Evolutionary conservation across 2,113 vertebrate genomes (phyloP).

Genomic region (Choloepus hoffmanni): DNA sequence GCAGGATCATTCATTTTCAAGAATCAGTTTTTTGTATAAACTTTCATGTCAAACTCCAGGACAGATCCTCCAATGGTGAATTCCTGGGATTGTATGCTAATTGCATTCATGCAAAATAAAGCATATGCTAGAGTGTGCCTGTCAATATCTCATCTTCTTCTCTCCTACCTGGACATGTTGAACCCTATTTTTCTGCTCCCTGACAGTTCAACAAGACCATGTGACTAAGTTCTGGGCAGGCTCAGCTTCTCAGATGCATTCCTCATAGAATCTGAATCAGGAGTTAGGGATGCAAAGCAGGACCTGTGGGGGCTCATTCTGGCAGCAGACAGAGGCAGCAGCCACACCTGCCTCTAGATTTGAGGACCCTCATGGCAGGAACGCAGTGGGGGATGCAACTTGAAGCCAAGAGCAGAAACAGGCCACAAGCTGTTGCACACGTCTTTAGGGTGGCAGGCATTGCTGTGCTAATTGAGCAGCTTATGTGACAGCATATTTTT

Average conservation of each 20-base stretch:
- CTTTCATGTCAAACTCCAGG: background rate
- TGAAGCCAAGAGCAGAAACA: rapidly evolving
- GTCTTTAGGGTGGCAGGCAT: background rate
- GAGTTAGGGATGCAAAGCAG: background rate
- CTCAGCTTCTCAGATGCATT: background rate
- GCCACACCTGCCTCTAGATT: background rate
- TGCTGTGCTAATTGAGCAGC: rapidly evolving
- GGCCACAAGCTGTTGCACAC: rapidly evolving
- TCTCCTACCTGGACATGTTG: rapidly evolving
- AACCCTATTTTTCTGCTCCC: too few relatives aligned
- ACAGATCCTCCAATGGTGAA: background rate
- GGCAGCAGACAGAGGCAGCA: background rate
- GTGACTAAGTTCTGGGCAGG: rapidly evolving
- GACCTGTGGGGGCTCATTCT: background rate
- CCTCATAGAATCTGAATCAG: rapidly evolving
- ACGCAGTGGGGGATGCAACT: rapidly evolving
- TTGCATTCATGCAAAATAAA: rapidly evolving
- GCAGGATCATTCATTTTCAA: background rate
- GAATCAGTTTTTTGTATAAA: background rate
- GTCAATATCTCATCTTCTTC: rapidly evolving
- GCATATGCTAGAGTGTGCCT: background rate
- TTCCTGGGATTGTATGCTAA: background rate
- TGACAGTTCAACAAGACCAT: background rate
- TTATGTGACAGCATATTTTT: background rate
- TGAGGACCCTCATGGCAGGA: too few relatives aligned